Conservation (phyloP, 2,797 vertebrate species). For the Enteromius fasciolatus region DNA sequence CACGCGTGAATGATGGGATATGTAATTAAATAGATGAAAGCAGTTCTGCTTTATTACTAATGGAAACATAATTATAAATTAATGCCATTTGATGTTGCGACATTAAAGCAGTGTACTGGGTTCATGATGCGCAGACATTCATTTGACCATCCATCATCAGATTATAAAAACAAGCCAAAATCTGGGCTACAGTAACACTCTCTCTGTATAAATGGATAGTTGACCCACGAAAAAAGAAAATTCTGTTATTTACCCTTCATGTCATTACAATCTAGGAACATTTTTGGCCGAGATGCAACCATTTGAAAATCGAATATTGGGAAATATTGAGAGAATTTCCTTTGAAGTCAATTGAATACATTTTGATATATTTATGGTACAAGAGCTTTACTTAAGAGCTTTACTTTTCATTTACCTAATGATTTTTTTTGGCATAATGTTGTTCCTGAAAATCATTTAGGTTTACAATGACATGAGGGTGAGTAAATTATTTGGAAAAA, state of each 20-base stretch:
- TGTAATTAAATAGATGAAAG: slow-evolving; percentile 19
- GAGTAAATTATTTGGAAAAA: background rate
- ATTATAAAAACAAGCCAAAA: background rate
- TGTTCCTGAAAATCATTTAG: background rate
- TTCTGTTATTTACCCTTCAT: background rate
- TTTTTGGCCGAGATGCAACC: no score
- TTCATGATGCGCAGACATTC: background rate
- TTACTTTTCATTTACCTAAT: no score
- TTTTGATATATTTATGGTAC: no score
- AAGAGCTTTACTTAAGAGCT: no score
- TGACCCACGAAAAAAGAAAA: fast-evolving
- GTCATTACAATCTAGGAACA: background rate
- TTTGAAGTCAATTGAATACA: no score
- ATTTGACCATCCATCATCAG: background rate
- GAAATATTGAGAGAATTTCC: no score
- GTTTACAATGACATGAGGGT: background rate
- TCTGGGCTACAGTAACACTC: background rate
- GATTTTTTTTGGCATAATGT: no score
- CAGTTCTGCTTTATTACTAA: slow-evolving; percentile 20
- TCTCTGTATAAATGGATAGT: background rate
- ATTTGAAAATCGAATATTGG: no score
- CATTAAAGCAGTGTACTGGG: slow-evolving; percentile 20
- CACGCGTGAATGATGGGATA: slow-evolving; percentile 2
- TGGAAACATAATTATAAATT: background rate
- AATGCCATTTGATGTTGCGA: background rate